phyloP scores from a whole-genome alignment of 2,797 vertebrate genomes.

The Otolemur crassicaudatus region DNA sequence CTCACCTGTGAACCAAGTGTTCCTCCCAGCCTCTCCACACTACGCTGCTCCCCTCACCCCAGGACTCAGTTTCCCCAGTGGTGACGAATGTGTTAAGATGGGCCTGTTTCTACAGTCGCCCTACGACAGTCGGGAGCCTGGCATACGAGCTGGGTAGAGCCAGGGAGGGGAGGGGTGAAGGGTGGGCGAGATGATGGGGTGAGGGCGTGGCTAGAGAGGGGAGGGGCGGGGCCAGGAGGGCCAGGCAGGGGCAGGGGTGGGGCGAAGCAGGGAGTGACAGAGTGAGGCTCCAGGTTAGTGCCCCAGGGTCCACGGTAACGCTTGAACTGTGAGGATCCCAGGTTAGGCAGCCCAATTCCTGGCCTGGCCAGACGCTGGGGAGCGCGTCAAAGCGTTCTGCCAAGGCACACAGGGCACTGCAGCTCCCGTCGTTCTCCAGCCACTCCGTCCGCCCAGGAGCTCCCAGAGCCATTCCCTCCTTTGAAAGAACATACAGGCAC shows the following conservation, averaged over 20 bases:
- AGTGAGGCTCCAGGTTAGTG: background rate
- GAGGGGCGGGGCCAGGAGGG: background rate
- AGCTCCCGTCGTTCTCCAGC: fast-evolving
- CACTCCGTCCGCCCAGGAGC: fast-evolving
- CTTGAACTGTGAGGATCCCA: background rate
- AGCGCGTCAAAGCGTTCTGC: background rate
- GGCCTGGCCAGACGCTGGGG: background rate
- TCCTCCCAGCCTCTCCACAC: background rate
- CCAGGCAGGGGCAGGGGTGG: fast-evolving
- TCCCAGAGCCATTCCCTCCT: no score
- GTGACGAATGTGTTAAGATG: background rate
- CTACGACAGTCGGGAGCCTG: background rate
- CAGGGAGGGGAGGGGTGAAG: background rate
- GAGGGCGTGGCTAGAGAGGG: fast-evolving
- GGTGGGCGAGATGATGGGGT: background rate
- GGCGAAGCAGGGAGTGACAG: background rate
- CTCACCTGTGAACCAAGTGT: fast-evolving
- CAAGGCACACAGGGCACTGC: fast-evolving
- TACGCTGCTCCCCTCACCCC: fast-evolving
- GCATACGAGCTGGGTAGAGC: background rate
- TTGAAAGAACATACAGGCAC: fast-evolving
- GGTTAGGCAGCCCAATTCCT: background rate
- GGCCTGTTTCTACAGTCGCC: background rate
- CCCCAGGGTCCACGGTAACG: conserved; percentile 73
- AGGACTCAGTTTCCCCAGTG: background rate